These are phyloP conservation scores for Solenopsis fugax DNA, from an alignment of 1,140 invertebrate genomes.

Conservation along the genomic window DNA sequence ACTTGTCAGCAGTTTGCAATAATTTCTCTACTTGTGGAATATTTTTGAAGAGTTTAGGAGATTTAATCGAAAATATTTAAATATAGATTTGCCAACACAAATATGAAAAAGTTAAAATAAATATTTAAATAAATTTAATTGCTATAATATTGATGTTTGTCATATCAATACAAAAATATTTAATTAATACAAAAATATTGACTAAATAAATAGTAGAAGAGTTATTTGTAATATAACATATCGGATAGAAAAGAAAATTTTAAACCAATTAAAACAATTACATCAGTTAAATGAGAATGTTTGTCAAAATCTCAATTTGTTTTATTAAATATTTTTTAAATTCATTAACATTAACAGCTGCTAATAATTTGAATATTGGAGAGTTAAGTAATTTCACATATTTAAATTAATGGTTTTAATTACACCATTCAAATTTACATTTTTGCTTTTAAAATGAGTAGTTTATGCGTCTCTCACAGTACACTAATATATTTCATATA, in stretches of 20 bases:
- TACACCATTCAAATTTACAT: neutral
- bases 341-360: neutral
- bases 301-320: neutral
- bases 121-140: constrained; percentile 3
- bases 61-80: neutral
- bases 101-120: no score
- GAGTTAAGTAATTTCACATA: neutral
- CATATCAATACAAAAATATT: neutral
- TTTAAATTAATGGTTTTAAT: neutral
- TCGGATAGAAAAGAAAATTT: neutral
- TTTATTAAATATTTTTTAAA: neutral
- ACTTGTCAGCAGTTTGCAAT: constrained; percentile 42
- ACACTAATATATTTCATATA: neutral
- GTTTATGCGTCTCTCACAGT: neutral
- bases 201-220: neutral
- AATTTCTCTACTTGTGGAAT: constrained; percentile 2
- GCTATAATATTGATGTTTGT: neutral
- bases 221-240: neutral
- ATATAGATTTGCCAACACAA: neutral
- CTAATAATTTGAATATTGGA: neutral
- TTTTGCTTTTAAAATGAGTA: neutral
- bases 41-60: neutral
- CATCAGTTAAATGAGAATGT: neutral
- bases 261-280: neutral
- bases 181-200: neutral